Percentiles rank a stretch among this genome's conserved stretches.
These are phyloP conservation scores for Conopomorpha cramerella DNA, from an alignment of 1,140 invertebrate species.

Conservation along the genomic window DNA sequence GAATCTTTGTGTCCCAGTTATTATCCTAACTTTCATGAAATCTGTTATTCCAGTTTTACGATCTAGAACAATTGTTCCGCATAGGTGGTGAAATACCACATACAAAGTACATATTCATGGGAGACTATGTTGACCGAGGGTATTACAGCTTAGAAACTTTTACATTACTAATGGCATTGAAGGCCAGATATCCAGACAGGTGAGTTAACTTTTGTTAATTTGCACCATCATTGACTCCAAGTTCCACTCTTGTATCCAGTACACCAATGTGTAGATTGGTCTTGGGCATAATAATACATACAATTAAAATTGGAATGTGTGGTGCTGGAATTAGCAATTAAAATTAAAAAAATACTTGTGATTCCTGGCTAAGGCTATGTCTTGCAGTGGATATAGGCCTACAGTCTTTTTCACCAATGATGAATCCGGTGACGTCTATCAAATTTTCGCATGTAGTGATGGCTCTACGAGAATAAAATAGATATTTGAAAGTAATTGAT, in stretches of 20 bases:
- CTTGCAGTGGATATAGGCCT: too few relatives aligned
- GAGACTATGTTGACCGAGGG: slow-evolving; percentile 94
- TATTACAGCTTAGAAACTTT: slow-evolving; percentile 96
- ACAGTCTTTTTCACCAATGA: too few relatives aligned
- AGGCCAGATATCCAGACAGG: slow-evolving; percentile 68
- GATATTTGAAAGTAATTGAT: too few relatives aligned
- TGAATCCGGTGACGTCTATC: too few relatives aligned
- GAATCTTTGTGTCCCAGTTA: neutral
- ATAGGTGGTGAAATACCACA: slow-evolving; percentile 89
- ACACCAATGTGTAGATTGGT: too few relatives aligned
- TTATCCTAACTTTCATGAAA: slow-evolving; percentile 1
- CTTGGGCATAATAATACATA: neutral
- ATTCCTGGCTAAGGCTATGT: too few relatives aligned
- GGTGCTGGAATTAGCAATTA: too few relatives aligned
- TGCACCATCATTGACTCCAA: slow-evolving; percentile 1
- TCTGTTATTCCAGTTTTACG: slow-evolving; percentile 80
- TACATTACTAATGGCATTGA: slow-evolving; percentile 90
- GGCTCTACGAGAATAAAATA: too few relatives aligned
- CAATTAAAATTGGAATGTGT: neutral
- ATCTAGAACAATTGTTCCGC: slow-evolving; percentile 90
- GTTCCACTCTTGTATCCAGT: too few relatives aligned
- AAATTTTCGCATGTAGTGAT: too few relatives aligned
- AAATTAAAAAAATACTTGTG: too few relatives aligned
- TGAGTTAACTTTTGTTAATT: slow-evolving; percentile 8
- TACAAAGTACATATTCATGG: slow-evolving; percentile 96